Conservation (phyloP, 1,140 invertebrate species). For the Drosophila miranda region DNA sequence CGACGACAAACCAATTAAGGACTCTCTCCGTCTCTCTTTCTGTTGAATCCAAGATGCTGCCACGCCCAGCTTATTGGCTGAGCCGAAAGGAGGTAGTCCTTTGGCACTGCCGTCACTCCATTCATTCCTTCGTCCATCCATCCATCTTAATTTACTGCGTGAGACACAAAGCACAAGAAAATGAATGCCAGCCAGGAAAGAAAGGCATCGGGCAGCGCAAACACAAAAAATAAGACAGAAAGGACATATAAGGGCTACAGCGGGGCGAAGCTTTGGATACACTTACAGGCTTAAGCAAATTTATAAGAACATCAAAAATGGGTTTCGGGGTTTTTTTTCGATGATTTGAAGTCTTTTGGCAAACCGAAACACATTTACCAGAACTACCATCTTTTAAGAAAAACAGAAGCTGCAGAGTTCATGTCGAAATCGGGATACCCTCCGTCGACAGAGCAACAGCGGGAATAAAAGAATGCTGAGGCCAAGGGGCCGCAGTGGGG, state of each 20-base stretch:
- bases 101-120: background rate
- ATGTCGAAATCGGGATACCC: background rate
- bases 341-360: no score
- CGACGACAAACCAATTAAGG: constrained; percentile 47
- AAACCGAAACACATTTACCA: no score
- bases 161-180: constrained; percentile 59
- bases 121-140: constrained; percentile 27
- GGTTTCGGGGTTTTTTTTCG: no score
- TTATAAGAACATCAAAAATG: no score
- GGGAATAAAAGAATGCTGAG: background rate
- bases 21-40: constrained; percentile 19
- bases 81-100: constrained; percentile 10
- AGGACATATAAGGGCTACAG: no score
- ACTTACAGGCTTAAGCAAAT: no score
- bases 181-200: constrained; percentile 33
- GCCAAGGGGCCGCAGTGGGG: no score
- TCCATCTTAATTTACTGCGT: constrained; percentile 61
- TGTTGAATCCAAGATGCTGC: constrained; percentile 25
- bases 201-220: constrained; percentile 3
- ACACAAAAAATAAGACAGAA: background rate
- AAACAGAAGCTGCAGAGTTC: background rate
- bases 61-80: constrained; percentile 38
- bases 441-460: background rate
- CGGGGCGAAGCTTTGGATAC: no score
- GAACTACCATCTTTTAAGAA: background rate